Base-by-base conservation (phyloP, 2,797 vertebrate species). In the Pelobates cultripes region DNA sequence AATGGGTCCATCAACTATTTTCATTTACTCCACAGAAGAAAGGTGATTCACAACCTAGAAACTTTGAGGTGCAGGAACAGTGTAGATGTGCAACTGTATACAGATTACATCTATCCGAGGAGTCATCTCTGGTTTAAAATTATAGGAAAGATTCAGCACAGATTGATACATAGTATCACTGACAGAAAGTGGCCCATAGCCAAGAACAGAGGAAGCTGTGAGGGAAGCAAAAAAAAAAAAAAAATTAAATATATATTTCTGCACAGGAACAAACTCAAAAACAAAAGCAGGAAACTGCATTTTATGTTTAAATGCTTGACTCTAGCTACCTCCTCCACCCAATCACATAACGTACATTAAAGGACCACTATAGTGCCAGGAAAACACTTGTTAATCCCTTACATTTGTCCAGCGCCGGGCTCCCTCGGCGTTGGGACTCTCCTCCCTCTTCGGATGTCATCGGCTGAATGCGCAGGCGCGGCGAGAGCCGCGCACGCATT, bases 201-300 rank as follows among this genome's bases (percentile, higher is more conserved):
- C 5, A 14, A 14, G 63, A 66, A 66, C 66, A 68, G 40, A 43
- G 42, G 66, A 42, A 68, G 66, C 41, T 43, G 41, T 4, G 66
- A 43, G 66, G 66, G 12, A 68, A 68, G 66, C 66, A 68, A 41
- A 68, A 43, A 68, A 68, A 43, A 7, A 43, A 7, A 61, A 51
- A 61, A 28, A 28, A 28, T 28, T n/a, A n/a, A n/a, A n/a, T n/a
- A n/a, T 9, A 68, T 43, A 68, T 68, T 43, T 41, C 66, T 68
- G 42, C 13, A 43, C 40, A 68, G 13, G 66, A 68, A 67, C 5
- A 13, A 6, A 12, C 28, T 3, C n/a, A n/a, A 67, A 7, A 67
- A 68, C 66, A 68, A 68, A 68, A 68, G 40, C 4, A 68, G 66
- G 66, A 68, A 68, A 68, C 42, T 12, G 6, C 41, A 68, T 42